These are phyloP conservation scores for Gadus macrocephalus DNA, from an alignment of 2,113 vertebrate genomes.

Conservation along the genomic window DNA sequence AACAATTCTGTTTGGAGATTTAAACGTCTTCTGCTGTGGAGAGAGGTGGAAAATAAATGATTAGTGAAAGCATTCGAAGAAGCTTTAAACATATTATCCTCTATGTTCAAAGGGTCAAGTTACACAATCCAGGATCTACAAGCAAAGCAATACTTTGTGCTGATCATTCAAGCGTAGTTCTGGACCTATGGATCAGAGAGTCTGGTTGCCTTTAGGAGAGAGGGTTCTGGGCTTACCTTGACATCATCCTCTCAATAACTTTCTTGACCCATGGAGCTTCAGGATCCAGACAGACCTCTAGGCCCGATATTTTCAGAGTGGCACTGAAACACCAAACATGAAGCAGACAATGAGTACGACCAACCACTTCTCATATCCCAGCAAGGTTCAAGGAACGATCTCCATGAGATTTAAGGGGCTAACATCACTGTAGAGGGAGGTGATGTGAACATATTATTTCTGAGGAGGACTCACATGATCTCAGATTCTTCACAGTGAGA, in stretches of 20 bases:
- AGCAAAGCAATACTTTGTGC: too few species aligned
- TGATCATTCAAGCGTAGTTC: not conserved
- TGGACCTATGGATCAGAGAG: too few species aligned
- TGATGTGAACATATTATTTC: not conserved
- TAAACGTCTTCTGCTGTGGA: too few species aligned
- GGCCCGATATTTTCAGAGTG: constrained; percentile 60
- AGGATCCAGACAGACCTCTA: constrained; percentile 70
- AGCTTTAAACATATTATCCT: not conserved
- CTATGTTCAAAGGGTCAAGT: too few species aligned
- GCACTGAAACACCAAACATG: constrained; percentile 59
- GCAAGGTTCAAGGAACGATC: not conserved
- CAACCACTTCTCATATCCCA: not conserved
- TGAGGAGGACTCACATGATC: constrained; percentile 82
- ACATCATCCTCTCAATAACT: constrained; percentile 45
- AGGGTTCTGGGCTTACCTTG: too few species aligned
- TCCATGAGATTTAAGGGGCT: not conserved
- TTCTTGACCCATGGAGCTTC: constrained; percentile 72
- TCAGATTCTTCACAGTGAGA: constrained; percentile 61
- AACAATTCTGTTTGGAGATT: too few species aligned
- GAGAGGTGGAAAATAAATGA: too few species aligned
- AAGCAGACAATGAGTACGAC: constrained; percentile 6
- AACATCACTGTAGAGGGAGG: too few species aligned
- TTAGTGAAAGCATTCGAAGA: not conserved
- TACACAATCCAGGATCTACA: not conserved
- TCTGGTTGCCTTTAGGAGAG: too few species aligned